Percentiles rank a stretch among this genome's conserved stretches.
Conservation (phyloP, 2,113 vertebrate species). For the Caranx melampygus region DNA sequence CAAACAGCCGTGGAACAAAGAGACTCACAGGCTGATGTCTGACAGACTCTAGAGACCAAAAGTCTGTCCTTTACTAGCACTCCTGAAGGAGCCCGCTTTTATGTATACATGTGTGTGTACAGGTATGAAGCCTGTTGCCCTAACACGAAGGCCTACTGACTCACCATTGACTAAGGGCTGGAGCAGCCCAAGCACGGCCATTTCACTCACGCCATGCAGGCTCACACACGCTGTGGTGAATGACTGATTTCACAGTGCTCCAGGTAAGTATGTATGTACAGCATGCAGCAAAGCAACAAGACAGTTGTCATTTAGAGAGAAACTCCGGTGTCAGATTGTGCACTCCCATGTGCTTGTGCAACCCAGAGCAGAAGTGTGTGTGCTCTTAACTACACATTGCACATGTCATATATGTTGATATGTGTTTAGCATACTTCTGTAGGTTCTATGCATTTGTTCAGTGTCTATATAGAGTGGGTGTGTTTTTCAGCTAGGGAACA, state of each 20-base stretch:
- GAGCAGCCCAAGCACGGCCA: constrained; percentile 46
- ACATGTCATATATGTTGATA: background rate
- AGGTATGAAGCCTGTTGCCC: constrained; percentile 69
- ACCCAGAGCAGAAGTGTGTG: background rate
- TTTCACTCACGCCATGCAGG: constrained; percentile 69
- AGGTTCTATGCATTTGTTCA: background rate
- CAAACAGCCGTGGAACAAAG: background rate
- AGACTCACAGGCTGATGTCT: constrained; percentile 9
- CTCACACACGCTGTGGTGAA: constrained; percentile 41
- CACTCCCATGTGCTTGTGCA: background rate
- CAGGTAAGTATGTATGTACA: constrained; percentile 19
- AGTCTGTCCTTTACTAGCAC: constrained; percentile 29
- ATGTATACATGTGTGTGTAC: constrained; percentile 13
- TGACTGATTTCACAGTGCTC: constrained; percentile 15
- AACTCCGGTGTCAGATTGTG: background rate
- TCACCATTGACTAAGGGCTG: constrained; percentile 77
- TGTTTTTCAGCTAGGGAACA: background rate
- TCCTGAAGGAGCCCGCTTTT: constrained; percentile 25
- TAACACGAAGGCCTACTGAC: constrained; percentile 73
- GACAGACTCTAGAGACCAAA: constrained; percentile 20
- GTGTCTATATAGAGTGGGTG: background rate
- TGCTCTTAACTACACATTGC: background rate
- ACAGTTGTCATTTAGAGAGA: background rate
- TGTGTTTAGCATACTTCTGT: constrained; percentile 5
- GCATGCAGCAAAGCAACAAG: background rate